Conservation (phyloP, 1,140 invertebrate species). For the Colletes latitarsis region DNA sequence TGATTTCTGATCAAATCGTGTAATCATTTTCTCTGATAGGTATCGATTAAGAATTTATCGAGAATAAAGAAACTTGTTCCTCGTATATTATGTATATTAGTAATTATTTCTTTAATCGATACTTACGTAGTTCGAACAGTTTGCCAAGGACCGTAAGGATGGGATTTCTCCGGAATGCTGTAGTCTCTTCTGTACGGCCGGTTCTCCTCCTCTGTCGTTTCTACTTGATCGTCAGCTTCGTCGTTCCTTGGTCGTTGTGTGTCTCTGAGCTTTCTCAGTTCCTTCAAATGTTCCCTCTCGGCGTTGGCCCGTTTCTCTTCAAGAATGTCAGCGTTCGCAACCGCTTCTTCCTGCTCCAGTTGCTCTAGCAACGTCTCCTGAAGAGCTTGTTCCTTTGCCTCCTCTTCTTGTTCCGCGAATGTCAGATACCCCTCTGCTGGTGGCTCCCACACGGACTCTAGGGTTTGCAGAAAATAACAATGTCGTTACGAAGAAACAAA, state of each 20-base stretch:
- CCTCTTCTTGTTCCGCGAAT: slow-evolving; percentile 83
- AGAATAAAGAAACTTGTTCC: too few species aligned
- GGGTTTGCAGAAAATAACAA: slow-evolving; percentile 25
- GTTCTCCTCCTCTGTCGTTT: slow-evolving; percentile 71
- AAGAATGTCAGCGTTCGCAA: slow-evolving; percentile 69
- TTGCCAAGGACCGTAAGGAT: slow-evolving; percentile 86
- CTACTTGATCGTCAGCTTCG: slow-evolving; percentile 56
- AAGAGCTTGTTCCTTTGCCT: slow-evolving; percentile 74
- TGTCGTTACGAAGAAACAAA: slow-evolving; percentile 31
- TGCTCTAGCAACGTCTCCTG: slow-evolving; percentile 81
- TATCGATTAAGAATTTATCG: too few species aligned
- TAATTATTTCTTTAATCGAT: not conserved
- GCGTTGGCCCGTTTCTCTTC: slow-evolving; percentile 80
- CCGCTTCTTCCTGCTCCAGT: slow-evolving; percentile 80
- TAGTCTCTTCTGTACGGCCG: slow-evolving; percentile 80
- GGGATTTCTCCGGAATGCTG: slow-evolving; percentile 78
- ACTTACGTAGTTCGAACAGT: slow-evolving; percentile 82
- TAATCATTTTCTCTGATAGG: too few species aligned
- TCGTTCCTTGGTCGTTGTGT: slow-evolving; percentile 60
- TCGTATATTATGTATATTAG: too few species aligned
- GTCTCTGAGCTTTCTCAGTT: slow-evolving; percentile 77
- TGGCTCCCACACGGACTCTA: slow-evolving; percentile 85
- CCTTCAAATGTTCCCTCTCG: slow-evolving; percentile 76
- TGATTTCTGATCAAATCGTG: too few species aligned
- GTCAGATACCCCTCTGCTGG: slow-evolving; percentile 85